phyloP scores from a whole-genome alignment of 1,140 invertebrate genomes.

The Tigriopus japonicus region DNA sequence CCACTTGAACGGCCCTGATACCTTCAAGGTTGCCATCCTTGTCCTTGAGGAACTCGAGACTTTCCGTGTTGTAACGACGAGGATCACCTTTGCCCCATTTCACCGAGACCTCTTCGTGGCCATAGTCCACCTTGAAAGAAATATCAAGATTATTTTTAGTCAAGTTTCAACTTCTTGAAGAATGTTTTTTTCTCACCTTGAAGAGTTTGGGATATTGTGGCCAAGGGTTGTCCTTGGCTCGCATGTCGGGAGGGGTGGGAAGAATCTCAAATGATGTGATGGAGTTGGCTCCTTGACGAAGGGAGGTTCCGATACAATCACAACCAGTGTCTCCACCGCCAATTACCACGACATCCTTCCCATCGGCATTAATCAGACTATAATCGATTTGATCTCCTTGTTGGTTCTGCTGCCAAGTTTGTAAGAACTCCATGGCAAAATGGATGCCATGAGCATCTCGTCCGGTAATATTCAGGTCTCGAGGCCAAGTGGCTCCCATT shows the following conservation, averaged over 20 bases:
- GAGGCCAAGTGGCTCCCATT: slow-evolving; percentile 86
- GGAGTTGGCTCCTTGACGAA: slow-evolving; percentile 86
- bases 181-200: slow-evolving; percentile 23
- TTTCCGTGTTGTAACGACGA: slow-evolving; percentile 74
- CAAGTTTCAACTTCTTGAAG: no score
- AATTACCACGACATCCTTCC: slow-evolving; percentile 89
- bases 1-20: slow-evolving; percentile 68
- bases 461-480: slow-evolving; percentile 68
- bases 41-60: slow-evolving; percentile 82
- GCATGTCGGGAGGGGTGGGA: slow-evolving; percentile 59
- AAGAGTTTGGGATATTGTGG: slow-evolving; percentile 92
- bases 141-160: no score
- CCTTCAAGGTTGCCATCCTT: slow-evolving; percentile 72
- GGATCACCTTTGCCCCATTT: slow-evolving; percentile 76
- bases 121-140: slow-evolving; percentile 79
- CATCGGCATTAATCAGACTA: slow-evolving; percentile 53
- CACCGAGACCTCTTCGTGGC: slow-evolving; percentile 85
- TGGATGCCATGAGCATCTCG: slow-evolving; percentile 74
- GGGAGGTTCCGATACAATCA: slow-evolving; percentile 94
- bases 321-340: slow-evolving; percentile 98
- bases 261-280: slow-evolving; percentile 96
- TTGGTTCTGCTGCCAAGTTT: slow-evolving; percentile 92
- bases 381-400: slow-evolving; percentile 41
- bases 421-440: slow-evolving; percentile 93
- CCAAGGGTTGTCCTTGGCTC: slow-evolving; percentile 84